Evolutionary conservation across 2,888 invertebrate genomes (phyloP), one percentile per base, ranked within the genome.

Genomic region (Eustalomyia histrio): DNA sequence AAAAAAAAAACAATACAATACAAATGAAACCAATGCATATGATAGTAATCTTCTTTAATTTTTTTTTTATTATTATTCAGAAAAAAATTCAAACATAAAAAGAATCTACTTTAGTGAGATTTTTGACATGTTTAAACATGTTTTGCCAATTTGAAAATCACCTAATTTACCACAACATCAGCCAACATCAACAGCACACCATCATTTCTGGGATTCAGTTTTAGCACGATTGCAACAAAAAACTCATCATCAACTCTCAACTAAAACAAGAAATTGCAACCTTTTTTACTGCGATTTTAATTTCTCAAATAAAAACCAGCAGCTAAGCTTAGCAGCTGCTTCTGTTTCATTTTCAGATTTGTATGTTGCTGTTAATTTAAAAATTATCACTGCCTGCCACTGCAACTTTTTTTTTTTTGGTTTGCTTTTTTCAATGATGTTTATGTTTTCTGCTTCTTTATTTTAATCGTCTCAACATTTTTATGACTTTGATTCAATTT

Each of bases 101-200:
- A 52, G 76, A 69, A 79, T 75, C 71, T 73, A 69, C 82, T 67
- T 64, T 55, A 63, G 79, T 76, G 76, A 68, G 83, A 81, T 80
- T 83, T 80, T 79, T 80, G 83, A 80, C 84, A 80, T 78, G 82
- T 83, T 82, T 78, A 79, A 84, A 85, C 85, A 86, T 86, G 86
- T 88, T 87, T 87, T 85, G 87, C 86, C 87, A 88, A 87, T 88
- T 87, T 87, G 85, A 87, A 87, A 86, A 87, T 88, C 88, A 86
- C 86, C 88, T 87, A 87, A 88, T 87, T 88, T 86, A 80, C 52
- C 69, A 74, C 73, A 80, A 65, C 65, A 67, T 67, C 53, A 67
- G n/a, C 55, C n/a, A 7, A 21, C 64, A 76, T 76, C 39, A 80
- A 18, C 86, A 80, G 73, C 64, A 29, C 29, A 63, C 60, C 68